phyloP scores from a whole-genome alignment of 2,113 vertebrate genomes.

The Ascaphus truei region DNA sequence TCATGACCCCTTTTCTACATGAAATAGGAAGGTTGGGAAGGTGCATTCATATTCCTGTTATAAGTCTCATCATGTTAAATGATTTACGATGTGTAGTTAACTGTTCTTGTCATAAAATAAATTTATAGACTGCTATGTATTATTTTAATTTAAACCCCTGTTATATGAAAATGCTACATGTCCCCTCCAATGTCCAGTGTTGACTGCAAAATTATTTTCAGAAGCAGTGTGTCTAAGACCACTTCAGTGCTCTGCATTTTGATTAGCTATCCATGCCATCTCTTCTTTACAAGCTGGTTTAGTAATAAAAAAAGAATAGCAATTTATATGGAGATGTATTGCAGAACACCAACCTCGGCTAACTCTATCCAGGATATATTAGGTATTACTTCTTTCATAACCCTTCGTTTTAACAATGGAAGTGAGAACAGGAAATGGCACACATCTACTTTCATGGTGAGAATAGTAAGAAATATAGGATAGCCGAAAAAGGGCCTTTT shows the following conservation, averaged over 20 bases:
- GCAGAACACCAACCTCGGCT: not conserved
- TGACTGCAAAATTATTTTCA: slow-evolving; percentile 29
- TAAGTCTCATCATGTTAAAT: not conserved
- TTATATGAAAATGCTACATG: not conserved
- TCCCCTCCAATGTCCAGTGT: slow-evolving; percentile 12
- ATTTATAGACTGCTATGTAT: slow-evolving; percentile 24
- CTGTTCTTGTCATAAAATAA: slow-evolving; percentile 17
- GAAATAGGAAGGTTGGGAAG: not conserved
- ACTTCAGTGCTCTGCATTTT: not conserved
- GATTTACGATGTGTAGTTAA: slow-evolving; percentile 28
- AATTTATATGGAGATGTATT: slow-evolving; percentile 4
- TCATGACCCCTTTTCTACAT: not conserved
- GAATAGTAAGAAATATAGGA: slow-evolving; percentile 23
- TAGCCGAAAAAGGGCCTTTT: not conserved
- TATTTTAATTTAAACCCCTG: slow-evolving; percentile 23
- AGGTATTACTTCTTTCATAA: slow-evolving; percentile 37
- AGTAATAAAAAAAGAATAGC: slow-evolving; percentile 25
- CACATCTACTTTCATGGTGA: slow-evolving; percentile 20
- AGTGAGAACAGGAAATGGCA: slow-evolving; percentile 37
- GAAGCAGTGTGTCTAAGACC: slow-evolving; percentile 2
- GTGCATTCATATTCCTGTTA: not conserved
- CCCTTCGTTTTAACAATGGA: slow-evolving; percentile 9
- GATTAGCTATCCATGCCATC: slow-evolving; percentile 6
- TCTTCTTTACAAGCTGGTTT: slow-evolving; percentile 18
- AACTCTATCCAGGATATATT: slow-evolving; percentile 25